Percentiles rank a stretch among this genome's conserved stretches.
phyloP scores from a whole-genome alignment of 2,113 vertebrate genomes.

The Ophiodon elongatus region DNA sequence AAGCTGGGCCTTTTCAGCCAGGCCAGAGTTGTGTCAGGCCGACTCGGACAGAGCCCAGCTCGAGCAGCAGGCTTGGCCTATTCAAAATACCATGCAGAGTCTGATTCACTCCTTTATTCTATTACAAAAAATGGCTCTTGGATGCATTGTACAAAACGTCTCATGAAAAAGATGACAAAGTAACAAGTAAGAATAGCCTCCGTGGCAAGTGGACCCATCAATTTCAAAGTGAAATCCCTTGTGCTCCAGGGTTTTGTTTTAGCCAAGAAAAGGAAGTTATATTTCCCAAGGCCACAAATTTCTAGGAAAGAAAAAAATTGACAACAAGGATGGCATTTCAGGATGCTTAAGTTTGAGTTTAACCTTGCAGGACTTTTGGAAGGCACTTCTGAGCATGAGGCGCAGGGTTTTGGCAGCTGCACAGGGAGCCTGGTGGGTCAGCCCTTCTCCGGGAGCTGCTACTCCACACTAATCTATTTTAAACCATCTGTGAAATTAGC shows the following conservation, averaged over 20 bases:
- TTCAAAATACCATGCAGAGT: constrained; percentile 77
- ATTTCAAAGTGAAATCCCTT: constrained; percentile 65
- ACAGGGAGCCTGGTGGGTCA: constrained; percentile 87
- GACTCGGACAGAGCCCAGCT: constrained; percentile 81
- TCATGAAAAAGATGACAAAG: constrained; percentile 75
- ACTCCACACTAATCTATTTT: constrained; percentile 90
- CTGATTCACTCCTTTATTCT: constrained; percentile 74
- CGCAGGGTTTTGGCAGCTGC: constrained; percentile 86
- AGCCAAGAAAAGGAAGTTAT: constrained; percentile 35
- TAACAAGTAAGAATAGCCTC: constrained; percentile 76
- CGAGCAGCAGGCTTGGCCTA: constrained; percentile 85
- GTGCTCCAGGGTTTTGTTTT: constrained; percentile 66
- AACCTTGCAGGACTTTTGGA: constrained; percentile 91
- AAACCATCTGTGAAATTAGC: constrained; percentile 92
- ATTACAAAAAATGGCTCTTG: constrained; percentile 73
- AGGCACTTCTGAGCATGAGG: constrained; percentile 85
- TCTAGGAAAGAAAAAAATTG: not conserved
- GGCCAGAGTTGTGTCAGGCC: constrained; percentile 86
- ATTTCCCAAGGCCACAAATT: constrained; percentile 59
- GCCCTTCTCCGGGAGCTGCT: constrained; percentile 86
- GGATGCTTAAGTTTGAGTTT: constrained; percentile 87
- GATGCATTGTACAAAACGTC: constrained; percentile 71
- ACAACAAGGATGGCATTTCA: constrained; percentile 69
- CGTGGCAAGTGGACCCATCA: constrained; percentile 66
- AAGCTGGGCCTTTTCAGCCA: constrained; percentile 85